phyloP scores from a whole-genome alignment of 2,113 vertebrate genomes.

The Gambusia affinis region DNA sequence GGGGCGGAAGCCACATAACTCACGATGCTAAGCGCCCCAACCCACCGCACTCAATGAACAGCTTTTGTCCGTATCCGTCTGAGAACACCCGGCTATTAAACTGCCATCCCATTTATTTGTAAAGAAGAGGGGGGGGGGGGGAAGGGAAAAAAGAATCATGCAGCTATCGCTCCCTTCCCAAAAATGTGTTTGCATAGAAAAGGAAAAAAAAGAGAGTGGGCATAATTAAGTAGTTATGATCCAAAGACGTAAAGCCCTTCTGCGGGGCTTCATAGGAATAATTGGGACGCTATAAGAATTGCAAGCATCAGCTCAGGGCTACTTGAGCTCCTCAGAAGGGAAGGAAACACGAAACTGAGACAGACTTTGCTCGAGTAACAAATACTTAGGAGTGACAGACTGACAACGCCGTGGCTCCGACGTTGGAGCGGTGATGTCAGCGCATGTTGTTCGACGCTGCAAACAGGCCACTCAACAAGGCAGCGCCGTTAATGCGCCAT shows the following conservation, averaged over 20 bases:
- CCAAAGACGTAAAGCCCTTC: slow-evolving; percentile 25
- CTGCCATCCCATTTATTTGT: slow-evolving; percentile 70
- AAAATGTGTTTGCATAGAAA: slow-evolving; percentile 19
- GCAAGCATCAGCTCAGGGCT: slow-evolving; percentile 2
- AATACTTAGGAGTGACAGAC: neutral
- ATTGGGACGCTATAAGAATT: neutral
- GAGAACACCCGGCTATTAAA: slow-evolving; percentile 74
- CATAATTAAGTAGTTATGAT: slow-evolving; percentile 42
- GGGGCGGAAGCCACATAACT: slow-evolving; percentile 60
- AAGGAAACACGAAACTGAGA: neutral
- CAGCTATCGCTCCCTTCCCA: neutral
- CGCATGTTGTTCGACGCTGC: neutral
- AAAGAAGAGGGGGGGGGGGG: slow-evolving; percentile 6
- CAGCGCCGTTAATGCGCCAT: too few relatives aligned
- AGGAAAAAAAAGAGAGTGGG: slow-evolving; percentile 16
- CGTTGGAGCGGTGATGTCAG: neutral
- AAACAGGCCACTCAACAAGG: too few relatives aligned
- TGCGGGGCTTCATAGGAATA: neutral
- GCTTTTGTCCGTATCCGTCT: slow-evolving; percentile 62
- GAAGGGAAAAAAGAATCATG: neutral
- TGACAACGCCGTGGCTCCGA: neutral
- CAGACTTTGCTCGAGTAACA: neutral
- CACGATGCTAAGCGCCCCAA: slow-evolving; percentile 58
- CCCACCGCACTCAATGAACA: slow-evolving; percentile 66
- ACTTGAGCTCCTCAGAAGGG: neutral